phyloP scores from a whole-genome alignment of 2,113 vertebrate genomes.

The Artemisiospiza belli region DNA sequence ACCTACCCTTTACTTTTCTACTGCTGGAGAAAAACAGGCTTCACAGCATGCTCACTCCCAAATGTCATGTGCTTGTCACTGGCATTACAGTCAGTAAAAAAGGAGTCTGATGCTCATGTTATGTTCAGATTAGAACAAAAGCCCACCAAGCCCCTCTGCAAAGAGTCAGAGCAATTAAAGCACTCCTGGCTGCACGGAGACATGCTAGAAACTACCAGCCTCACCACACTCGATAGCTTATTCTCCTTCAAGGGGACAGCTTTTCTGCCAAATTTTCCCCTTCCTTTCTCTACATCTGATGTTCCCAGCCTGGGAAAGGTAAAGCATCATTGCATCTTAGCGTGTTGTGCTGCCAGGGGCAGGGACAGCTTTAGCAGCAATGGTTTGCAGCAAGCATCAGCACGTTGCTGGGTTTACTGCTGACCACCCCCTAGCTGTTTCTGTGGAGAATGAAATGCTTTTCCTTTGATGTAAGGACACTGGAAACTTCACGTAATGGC shows the following conservation, averaged over 20 bases:
- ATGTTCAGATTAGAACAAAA: neutral
- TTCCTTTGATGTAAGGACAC: neutral
- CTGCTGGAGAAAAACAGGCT: neutral
- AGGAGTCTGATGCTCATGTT: neutral
- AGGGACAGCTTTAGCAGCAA: neutral
- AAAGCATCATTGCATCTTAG: neutral
- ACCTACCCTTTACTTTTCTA: neutral
- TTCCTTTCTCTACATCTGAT: neutral
- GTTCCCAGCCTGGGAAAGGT: neutral
- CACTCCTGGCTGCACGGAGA: neutral
- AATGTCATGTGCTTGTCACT: neutral
- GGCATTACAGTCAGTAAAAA: neutral
- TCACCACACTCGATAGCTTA: neutral
- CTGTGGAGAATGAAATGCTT: neutral
- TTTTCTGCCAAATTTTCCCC: neutral
- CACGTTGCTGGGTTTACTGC: neutral
- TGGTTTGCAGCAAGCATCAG: neutral
- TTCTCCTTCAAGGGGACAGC: neutral
- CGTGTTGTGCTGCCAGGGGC: neutral
- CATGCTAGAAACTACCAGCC: neutral
- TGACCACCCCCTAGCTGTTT: neutral
- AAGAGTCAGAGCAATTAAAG: neutral
- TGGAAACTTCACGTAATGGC: neutral
- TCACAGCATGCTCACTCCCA: neutral
- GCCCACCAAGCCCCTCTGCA: neutral